These are phyloP conservation scores for Solenopsis fugax DNA, from an alignment of 1,140 invertebrate genomes.

Conservation along the genomic window DNA sequence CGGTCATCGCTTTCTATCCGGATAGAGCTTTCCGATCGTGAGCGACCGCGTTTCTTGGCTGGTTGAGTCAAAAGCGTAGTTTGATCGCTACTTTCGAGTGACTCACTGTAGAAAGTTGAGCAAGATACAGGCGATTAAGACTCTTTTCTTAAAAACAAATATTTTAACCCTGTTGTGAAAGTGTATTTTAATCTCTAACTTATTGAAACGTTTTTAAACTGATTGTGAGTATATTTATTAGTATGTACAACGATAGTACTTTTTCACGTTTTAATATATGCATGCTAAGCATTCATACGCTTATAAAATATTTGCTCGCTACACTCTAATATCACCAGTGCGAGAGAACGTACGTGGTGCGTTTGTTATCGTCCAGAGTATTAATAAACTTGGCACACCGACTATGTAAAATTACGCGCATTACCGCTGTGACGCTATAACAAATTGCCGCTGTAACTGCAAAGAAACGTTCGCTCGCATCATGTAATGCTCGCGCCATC, in stretches of 20 bases:
- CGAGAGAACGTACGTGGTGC: neutral
- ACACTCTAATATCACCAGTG: slow-evolving; percentile 4
- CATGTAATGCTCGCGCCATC: slow-evolving; percentile 40
- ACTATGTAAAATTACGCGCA: slow-evolving; percentile 51
- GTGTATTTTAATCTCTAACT: neutral
- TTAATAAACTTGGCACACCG: slow-evolving; percentile 50
- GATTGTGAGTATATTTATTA: neutral
- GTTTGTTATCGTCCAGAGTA: slow-evolving; percentile 30
- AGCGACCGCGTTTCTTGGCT: neutral
- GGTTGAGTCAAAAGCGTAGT: neutral
- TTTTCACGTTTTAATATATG: slow-evolving; percentile 10
- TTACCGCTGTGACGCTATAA: slow-evolving; percentile 30
- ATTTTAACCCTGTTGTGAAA: neutral
- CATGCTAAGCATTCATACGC: slow-evolving; percentile 5
- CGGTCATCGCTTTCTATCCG: neutral
- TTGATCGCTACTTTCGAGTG: neutral
- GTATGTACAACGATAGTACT: neutral
- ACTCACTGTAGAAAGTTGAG: neutral
- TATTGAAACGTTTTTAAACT: neutral
- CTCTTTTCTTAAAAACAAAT: neutral
- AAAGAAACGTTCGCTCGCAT: slow-evolving; percentile 47
- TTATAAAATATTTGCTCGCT: slow-evolving; percentile 31
- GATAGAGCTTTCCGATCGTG: neutral
- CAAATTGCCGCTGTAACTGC: slow-evolving; percentile 51
- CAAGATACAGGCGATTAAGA: neutral